Evolutionary conservation across 2,113 vertebrate species (phyloP), one percentile per base, ranked within the genome.

Genomic region (Sciurus niger): DNA sequence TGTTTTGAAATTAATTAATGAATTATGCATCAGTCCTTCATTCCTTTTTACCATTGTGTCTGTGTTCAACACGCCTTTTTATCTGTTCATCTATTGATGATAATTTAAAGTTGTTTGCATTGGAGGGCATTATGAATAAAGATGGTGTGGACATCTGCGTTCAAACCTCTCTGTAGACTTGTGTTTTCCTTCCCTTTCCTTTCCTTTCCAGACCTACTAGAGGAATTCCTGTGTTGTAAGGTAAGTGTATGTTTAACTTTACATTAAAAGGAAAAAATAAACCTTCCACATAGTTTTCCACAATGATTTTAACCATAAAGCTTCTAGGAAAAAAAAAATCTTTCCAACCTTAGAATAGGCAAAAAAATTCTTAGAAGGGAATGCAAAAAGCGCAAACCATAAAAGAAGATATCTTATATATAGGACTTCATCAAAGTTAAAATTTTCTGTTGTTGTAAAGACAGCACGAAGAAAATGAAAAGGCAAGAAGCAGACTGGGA

Each of bases 381-480:
- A 96, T 18, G 14, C 34, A 80, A 88, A 91, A 96, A 87, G 40
- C 34, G 83, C 40, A 94, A 95, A 77, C n/a, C n/a, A 32, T 83
- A 76, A 79, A 86, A 65, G 63, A 83, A 96, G 92, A 90, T 51
- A 34, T 8, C 63, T 43, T 73, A 82, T 46, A 76, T 68, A 43
- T 37, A 95, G 13, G 46, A 95, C 16, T 87, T 80, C 68, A 77
- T 83, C 55, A 91, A 86, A 93, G 58, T 92, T 94, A 76, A 95
- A 94, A 84, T 18, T 73, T 63, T 68, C 17, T 91, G 40, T 93
- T 91, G 65, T 93, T 83, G 34, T 78, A 89, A 96, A 94, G 51
- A 72, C 85, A 93, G 65, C 65, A 67, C 79, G 68, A 84, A 92
- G 84, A 24, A 94, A 90, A 92, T 68, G n/a, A 97, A 96, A 96